Evolutionary conservation across 2,797 vertebrate species (phyloP), one percentile per base, ranked within the genome.

Genomic region (Glyptemys insculpta): DNA sequence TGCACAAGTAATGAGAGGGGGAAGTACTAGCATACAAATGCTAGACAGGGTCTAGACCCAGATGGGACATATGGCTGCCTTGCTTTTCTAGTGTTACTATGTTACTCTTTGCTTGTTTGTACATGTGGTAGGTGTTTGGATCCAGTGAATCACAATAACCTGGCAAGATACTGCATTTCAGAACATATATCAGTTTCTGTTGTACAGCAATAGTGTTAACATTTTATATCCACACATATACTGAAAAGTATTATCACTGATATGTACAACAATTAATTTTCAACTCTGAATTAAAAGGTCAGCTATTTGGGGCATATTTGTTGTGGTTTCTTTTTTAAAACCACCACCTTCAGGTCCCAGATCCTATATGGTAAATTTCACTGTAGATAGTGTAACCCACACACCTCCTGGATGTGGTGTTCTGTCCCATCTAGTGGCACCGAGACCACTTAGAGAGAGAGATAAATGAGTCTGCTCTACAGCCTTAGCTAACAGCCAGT

Each of bases 271-370:
- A 91, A 91, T 57, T 85, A 29, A 9, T 78, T 78, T 78, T 47
- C 44, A 47, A 49, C 27, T 78, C 41, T 82, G n/a, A 92, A 72
- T 91, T 72, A 92, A 86, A 90, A 25, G 5, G 18, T 59, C 79
- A 72, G 68, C 68, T 11, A 79, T 16, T 81, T 86, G 65, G 72
- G 11, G 79, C 83, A 72, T 90, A 49, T 14, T 74, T 41, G 87
- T 11, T 41, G 5, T 41, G 19, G 68, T 41, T 72, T 72, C n/a
- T 41, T 72, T 41, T 72, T 72, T 12, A 72, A 41, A 72, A 72
- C n/a, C 65, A 37, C 16, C 18, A 11, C 34, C 65, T 92, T 90
- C 59, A 79, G 34, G 44, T 25, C 10, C 50, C 54, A 54, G 1
- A 3, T 68, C 6, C 53, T 44, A 27, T 78, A 89, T 8, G n/a